phyloP scores from a whole-genome alignment of 2,113 vertebrate genomes.

The Rhadina sibilatrix region DNA sequence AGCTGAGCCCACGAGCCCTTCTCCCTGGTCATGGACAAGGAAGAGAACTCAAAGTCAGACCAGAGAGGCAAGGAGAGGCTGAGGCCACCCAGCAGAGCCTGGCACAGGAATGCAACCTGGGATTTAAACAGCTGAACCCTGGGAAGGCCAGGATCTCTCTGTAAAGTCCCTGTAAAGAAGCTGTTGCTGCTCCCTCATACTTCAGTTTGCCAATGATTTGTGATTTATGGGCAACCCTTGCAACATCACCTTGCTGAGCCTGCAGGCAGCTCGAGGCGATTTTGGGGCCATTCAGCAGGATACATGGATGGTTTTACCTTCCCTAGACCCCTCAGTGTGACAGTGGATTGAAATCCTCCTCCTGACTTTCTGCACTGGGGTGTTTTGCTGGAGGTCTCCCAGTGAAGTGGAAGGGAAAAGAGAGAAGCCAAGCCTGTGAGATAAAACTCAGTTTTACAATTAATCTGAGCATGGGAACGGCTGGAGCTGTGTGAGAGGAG shows the following conservation, averaged over 20 bases:
- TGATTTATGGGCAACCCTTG: background rate
- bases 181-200: background rate
- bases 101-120: background rate
- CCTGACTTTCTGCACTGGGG: background rate
- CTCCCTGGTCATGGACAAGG: background rate
- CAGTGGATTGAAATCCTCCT: background rate
- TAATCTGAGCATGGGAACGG: background rate
- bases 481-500: background rate
- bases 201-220: background rate
- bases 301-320: background rate
- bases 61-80: background rate
- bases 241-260: background rate
- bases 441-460: background rate
- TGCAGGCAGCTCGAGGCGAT: background rate
- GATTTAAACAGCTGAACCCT: background rate
- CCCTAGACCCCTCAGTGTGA: background rate
- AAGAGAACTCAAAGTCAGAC: background rate
- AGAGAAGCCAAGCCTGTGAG: background rate
- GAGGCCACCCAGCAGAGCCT: background rate
- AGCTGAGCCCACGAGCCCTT: background rate
- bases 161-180: background rate
- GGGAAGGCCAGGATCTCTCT: background rate
- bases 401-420: background rate
- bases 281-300: background rate
- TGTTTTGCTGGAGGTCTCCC: background rate